Evolutionary conservation across 1,140 invertebrate genomes (phyloP).

Genomic region (Oedothorax gibbosus): DNA sequence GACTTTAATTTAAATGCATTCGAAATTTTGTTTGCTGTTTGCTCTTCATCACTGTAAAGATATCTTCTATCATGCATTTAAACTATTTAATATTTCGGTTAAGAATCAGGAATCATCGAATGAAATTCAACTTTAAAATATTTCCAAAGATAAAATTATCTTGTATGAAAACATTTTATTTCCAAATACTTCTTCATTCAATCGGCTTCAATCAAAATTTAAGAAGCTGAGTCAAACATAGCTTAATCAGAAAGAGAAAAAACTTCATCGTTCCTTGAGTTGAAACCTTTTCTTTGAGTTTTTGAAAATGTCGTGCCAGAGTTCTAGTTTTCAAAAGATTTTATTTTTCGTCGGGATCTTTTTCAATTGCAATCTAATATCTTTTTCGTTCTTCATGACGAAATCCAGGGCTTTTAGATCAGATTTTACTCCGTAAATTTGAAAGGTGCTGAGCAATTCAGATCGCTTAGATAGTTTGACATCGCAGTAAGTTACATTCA

Average conservation of each 20-base stretch:
- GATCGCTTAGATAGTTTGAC: not conserved
- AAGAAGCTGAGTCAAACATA: conserved; percentile 34
- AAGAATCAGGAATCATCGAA: conserved; percentile 8
- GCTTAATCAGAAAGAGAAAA: conserved; percentile 25
- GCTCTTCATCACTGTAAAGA: too few species aligned
- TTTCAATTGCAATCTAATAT: conserved; percentile 33
- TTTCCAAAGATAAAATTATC: not conserved
- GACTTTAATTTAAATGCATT: too few species aligned
- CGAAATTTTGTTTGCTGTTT: too few species aligned
- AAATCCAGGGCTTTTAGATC: not conserved
- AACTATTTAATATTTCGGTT: not conserved
- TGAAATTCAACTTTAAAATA: conserved; percentile 10
- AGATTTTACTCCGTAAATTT: conserved; percentile 5
- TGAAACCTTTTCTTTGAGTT: conserved; percentile 35
- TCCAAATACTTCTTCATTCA: conserved; percentile 16
- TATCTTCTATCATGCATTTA: too few species aligned
- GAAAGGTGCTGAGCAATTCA: conserved; percentile 17
- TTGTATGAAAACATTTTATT: conserved; percentile 8
- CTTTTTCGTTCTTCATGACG: not conserved
- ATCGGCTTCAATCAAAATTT: conserved; percentile 37
- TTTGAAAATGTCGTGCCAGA: conserved; percentile 17
- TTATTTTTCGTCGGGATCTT: not conserved
- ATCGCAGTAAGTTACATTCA: too few species aligned
- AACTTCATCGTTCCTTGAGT: conserved; percentile 25
- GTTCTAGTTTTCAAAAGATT: conserved; percentile 16